These are phyloP conservation scores for Nematopogon swammerdamellus DNA, from an alignment of 2,888 invertebrate genomes.

Conservation along the genomic window DNA sequence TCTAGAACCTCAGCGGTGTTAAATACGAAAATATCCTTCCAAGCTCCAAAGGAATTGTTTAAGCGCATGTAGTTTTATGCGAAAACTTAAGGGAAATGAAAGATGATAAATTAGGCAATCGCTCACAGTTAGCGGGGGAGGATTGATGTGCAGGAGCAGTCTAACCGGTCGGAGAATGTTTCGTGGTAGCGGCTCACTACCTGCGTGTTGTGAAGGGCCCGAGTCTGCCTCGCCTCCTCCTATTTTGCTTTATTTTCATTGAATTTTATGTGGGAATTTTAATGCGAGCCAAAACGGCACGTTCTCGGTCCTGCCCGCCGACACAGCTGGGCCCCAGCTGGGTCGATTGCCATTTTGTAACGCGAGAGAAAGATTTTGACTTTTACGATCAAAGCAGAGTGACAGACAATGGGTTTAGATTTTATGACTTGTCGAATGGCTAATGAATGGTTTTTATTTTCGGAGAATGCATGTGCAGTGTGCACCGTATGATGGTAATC, in stretches of 20 bases:
- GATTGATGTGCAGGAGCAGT: too few relatives aligned
- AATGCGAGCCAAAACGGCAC: slow-evolving; percentile 47
- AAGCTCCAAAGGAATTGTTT: too few relatives aligned
- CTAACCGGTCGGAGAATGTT: too few relatives aligned
- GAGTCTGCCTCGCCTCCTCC: slow-evolving; percentile 19
- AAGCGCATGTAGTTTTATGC: too few relatives aligned
- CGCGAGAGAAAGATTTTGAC: neutral
- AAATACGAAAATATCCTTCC: too few relatives aligned
- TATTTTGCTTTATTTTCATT: slow-evolving; percentile 29
- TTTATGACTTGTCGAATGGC: neutral
- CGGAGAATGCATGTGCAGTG: too few relatives aligned
- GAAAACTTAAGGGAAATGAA: too few relatives aligned
- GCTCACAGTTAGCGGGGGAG: too few relatives aligned
- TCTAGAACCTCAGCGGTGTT: too few relatives aligned
- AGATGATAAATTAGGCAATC: too few relatives aligned
- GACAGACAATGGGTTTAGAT: neutral
- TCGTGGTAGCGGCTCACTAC: neutral
- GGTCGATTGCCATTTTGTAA: slow-evolving; percentile 18
- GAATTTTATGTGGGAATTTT: slow-evolving; percentile 53
- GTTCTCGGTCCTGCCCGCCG: slow-evolving; percentile 36
- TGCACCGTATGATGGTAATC: too few relatives aligned
- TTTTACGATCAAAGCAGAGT: neutral
- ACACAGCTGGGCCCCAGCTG: slow-evolving; percentile 46
- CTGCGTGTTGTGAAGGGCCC: slow-evolving; percentile 13
- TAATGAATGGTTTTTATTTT: neutral